Evolutionary conservation across 1,140 invertebrate genomes (phyloP), one percentile per base, ranked within the genome.

Genomic region (Daktulosphaira vitifoliae): DNA sequence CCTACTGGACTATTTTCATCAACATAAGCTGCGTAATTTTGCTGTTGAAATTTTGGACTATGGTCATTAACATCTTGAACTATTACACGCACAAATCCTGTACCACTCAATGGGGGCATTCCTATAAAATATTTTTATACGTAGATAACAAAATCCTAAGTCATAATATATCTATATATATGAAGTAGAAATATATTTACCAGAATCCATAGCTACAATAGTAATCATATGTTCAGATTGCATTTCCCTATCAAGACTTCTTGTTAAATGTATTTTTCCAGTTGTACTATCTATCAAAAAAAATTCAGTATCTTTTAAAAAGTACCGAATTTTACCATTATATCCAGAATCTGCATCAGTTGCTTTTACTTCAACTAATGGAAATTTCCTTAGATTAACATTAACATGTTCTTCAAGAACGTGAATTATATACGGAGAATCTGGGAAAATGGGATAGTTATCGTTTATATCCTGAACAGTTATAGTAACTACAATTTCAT

Each of bases 1-100:
- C 85, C 88, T 9, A 80, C 70, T 1, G 84, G 80, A 37, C 83
- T 77, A 74, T 93, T 92, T 77, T 95, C 92, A 50, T 79, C 78
- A 1, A 94, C 82, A 23, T 74, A 81, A 1, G 86, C 84, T 69
- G 81, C 80, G 73, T 92, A 94, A 23, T 84, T 84, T 71, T 87
- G 83, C 65, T 87, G 79, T 69, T 84, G 84, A 71, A 91, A 91
- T 69, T 87, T 82, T 0, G 93, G 93, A 70, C 82, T 85, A 74
- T 96, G 91, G 74, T 97, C 93, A 74, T 97, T 97, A 29, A 92
- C 84, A 74, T 97, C 94, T 74, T 92, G 84, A 5, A 98, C 90
- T 49, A 92, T 78, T 38, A 99, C 84, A 69, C 81, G 82, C 2
- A 98, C 84, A 37, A 85, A 87, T 37, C 91, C 90, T 1, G 89